These are phyloP conservation scores for Microtus oregoni DNA, from an alignment of 2,113 vertebrate species.

Conservation along the genomic window DNA sequence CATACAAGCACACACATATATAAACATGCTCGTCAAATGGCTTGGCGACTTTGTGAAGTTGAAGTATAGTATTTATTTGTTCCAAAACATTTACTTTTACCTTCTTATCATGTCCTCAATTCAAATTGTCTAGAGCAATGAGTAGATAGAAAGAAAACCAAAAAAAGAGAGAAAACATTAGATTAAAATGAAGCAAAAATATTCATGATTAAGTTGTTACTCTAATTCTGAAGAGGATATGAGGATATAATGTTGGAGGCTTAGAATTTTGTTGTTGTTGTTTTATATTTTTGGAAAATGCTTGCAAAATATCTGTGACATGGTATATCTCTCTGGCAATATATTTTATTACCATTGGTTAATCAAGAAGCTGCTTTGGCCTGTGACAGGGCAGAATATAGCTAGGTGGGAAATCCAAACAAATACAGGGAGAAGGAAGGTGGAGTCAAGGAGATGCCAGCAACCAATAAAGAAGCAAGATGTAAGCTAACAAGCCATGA, in stretches of 20 bases:
- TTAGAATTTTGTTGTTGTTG: background rate
- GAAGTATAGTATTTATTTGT: background rate
- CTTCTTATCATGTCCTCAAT: background rate
- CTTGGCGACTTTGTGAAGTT: background rate
- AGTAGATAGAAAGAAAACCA: background rate
- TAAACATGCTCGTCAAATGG: background rate
- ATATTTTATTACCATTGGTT: too few relatives aligned
- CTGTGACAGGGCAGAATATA: too few relatives aligned
- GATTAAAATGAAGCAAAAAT: background rate
- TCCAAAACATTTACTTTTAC: constrained; percentile 2
- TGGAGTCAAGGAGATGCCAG: too few relatives aligned
- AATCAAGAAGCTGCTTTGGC: too few relatives aligned
- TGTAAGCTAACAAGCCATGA: too few relatives aligned
- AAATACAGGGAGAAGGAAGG: too few relatives aligned
- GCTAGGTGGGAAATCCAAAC: too few relatives aligned
- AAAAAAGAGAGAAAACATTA: background rate
- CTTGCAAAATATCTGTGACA: background rate
- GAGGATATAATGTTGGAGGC: background rate
- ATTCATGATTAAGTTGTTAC: background rate
- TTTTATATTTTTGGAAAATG: background rate
- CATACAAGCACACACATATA: background rate
- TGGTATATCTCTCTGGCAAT: too few relatives aligned
- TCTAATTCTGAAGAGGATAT: background rate
- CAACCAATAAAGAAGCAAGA: too few relatives aligned
- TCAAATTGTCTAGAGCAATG: constrained; percentile 12